Base-by-base conservation (phyloP, 2,113 vertebrate species). In the Chloropsis cyanopogon region DNA sequence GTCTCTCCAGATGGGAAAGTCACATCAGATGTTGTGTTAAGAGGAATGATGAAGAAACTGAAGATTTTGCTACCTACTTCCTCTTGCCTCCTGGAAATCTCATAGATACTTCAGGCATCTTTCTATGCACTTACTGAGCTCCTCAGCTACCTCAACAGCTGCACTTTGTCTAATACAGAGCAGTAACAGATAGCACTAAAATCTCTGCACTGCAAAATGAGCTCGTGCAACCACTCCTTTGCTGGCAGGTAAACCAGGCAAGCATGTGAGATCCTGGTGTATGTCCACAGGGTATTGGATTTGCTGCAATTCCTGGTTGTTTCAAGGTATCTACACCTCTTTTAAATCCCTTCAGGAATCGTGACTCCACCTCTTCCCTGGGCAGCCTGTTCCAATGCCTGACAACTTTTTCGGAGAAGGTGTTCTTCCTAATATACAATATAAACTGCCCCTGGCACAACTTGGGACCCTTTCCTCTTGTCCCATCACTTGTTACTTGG, bases 181-280 rank as follows among this genome's bases (percentile, higher is more conserved):
- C 21, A 39, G 35, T 29, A 83, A 63, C 1, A 12, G 64, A 47
- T 50, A 75, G 52, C 12, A 65, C 31, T 90, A 54, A 85, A 75
- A 88, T 31, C 33, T 59, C 39, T 66, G 46, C 68, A 47, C 26
- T 65, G 61, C 63, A 72, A 29, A 66, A 6, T 42, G 29, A 86
- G 69, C 68, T 83, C 29, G 14, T 37, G 49, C 20, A 44, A 63
- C 44, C 28, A 13, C 14, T 72, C 41, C n/a, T 77, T 68, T 57
- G 22, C 31, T 57, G 42, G 41, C n/a, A 68, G 41, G 17, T 57
- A 44, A 76, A 29, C 26, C 35, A 82, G 29, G 44, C 24, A 86
- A 71, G 54, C 0, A 0, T 28, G 4, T 23, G 61, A 82, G 35
- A 20, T 46, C 49, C 42, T 6, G 33, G 25, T 1, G 0, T 59